phyloP scores from a whole-genome alignment of 2,113 vertebrate genomes.

The Gymnocephalus cernua region DNA sequence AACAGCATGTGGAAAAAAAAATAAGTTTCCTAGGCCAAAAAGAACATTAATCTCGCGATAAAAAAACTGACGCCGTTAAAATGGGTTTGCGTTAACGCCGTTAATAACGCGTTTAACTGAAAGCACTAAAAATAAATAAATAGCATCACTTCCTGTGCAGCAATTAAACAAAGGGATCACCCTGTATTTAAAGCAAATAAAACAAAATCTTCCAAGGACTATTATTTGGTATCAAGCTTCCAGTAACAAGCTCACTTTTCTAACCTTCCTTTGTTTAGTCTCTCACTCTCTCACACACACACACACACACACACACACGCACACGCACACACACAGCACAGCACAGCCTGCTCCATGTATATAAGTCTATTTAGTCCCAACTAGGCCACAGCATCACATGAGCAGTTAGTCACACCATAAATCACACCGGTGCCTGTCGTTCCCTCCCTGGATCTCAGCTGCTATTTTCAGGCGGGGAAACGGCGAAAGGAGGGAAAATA shows the following conservation, averaged over 20 bases:
- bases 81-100: too few relatives aligned
- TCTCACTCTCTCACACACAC: conserved; percentile 6
- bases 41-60: too few relatives aligned
- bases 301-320: conserved; percentile 23
- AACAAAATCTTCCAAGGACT: not conserved
- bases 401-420: conserved; percentile 69
- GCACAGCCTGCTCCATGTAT: conserved; percentile 31
- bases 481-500: conserved; percentile 27
- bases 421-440: conserved; percentile 59
- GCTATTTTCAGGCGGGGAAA: conserved; percentile 60
- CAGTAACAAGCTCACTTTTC: conserved; percentile 5
- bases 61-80: too few relatives aligned
- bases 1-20: too few relatives aligned
- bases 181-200: not conserved
- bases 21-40: too few relatives aligned
- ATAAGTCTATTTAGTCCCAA: conserved; percentile 61
- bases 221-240: not conserved
- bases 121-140: too few relatives aligned
- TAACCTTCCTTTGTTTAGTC: conserved; percentile 14
- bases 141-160: not conserved
- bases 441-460: conserved; percentile 60
- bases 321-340: conserved; percentile 17
- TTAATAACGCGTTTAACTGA: too few relatives aligned
- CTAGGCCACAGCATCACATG: conserved; percentile 73
- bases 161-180: not conserved